Conservation (phyloP, 2,888 invertebrate genomes). For the Eretmocerus hayati region DNA sequence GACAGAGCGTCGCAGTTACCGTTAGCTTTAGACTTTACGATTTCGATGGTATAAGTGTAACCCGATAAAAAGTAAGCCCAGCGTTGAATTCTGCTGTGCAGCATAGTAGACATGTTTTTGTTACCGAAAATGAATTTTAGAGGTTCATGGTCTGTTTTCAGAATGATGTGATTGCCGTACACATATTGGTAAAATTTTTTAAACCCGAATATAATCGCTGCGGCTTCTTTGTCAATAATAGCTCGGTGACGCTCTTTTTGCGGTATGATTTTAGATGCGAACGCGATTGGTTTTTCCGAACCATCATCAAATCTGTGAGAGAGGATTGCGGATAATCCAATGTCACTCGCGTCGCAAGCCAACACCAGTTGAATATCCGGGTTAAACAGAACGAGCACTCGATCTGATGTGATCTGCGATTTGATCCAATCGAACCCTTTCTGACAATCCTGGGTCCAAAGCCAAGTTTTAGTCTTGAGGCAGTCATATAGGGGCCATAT, state of each 20-base stretch:
- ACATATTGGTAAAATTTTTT: constrained; percentile 16
- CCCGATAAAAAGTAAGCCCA: constrained; percentile 20
- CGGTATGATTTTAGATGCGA: constrained; percentile 13
- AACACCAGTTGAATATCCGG: constrained; percentile 6
- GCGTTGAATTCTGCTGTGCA: constrained; percentile 11
- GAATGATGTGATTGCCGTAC: constrained; percentile 11
- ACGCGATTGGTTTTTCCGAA: constrained; percentile 17
- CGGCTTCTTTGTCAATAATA: constrained; percentile 18
- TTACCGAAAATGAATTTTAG: constrained; percentile 16
- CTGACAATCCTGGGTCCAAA: constrained; percentile 3
- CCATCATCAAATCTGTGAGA: constrained; percentile 10
- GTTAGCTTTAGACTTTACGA: constrained; percentile 13
- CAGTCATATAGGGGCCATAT: constrained; percentile 31
- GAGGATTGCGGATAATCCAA: constrained; percentile 8
- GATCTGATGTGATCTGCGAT: constrained; percentile 3
- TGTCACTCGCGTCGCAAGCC: constrained; percentile 4
- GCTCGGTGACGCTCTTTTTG: constrained; percentile 10
- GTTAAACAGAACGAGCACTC: neutral
- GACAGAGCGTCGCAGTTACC: constrained; percentile 20
- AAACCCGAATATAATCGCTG: constrained; percentile 20
- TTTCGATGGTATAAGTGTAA: constrained; percentile 15
- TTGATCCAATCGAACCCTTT: constrained; percentile 7
- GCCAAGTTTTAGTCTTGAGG: constrained; percentile 25
- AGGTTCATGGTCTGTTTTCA: constrained; percentile 19
- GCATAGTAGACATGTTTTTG: constrained; percentile 15